phyloP scores from a whole-genome alignment of 2,113 vertebrate species.

The Azemiops feae region DNA sequence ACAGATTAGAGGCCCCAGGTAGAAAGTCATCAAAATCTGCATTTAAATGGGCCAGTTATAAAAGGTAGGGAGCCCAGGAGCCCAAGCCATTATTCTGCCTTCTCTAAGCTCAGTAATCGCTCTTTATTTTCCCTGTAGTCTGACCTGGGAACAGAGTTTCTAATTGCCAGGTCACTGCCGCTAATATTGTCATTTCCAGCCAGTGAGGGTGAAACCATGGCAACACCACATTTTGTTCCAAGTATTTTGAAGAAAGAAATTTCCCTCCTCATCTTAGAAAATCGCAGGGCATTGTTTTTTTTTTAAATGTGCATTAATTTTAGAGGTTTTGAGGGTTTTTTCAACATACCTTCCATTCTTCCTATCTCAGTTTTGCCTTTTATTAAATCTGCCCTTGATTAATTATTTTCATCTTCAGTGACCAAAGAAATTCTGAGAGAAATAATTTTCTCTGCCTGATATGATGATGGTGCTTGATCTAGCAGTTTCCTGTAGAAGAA shows the following conservation, averaged over 20 bases:
- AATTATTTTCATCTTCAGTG: neutral
- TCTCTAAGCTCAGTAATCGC: constrained; percentile 66
- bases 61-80: constrained; percentile 58
- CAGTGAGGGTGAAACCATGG: constrained; percentile 52
- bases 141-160: constrained; percentile 67
- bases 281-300: constrained; percentile 21
- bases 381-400: neutral
- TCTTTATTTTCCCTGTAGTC: constrained; percentile 61
- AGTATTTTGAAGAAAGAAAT: constrained; percentile 57
- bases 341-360: neutral
- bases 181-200: constrained; percentile 71
- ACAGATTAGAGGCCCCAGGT: constrained; percentile 65
- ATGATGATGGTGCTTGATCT: fast-evolving
- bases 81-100: constrained; percentile 60
- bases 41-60: constrained; percentile 51
- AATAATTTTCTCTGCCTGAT: fast-evolving
- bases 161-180: constrained; percentile 62
- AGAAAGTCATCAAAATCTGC: constrained; percentile 63
- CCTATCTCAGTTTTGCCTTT: neutral
- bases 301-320: neutral
- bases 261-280: constrained; percentile 58
- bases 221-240: constrained; percentile 46
- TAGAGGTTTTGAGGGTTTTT: neutral
- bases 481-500: neutral
- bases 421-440: neutral